Evolutionary conservation across 2,888 invertebrate genomes (phyloP).

Genomic region (Steromphala cineraria): DNA sequence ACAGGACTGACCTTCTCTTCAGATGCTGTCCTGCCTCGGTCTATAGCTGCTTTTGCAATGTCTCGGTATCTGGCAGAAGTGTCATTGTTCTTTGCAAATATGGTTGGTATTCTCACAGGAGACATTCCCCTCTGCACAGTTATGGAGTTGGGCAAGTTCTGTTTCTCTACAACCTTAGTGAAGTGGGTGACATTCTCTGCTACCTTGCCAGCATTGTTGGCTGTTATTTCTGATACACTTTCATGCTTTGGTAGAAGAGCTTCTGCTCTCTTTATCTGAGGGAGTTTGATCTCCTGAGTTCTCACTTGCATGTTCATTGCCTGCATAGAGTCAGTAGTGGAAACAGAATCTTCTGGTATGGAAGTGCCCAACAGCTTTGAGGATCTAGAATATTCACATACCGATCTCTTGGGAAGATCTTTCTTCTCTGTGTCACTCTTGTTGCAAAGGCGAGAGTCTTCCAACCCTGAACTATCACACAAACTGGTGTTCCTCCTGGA

Average conservation of each 20-base stretch:
- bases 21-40: neutral
- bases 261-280: conserved; percentile 55
- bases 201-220: conserved; percentile 59
- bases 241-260: conserved; percentile 54
- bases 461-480: neutral
- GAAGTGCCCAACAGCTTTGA: neutral
- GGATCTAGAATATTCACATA: neutral
- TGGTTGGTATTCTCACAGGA: conserved; percentile 65
- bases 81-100: conserved; percentile 55
- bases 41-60: conserved; percentile 26
- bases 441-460: neutral
- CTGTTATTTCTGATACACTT: conserved; percentile 61
- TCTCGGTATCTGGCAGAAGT: conserved; percentile 41
- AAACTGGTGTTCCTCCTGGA: neutral
- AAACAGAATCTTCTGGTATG: neutral
- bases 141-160: conserved; percentile 57
- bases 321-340: neutral
- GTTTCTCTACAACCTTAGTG: conserved; percentile 43
- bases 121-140: conserved; percentile 57
- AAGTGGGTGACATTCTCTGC: conserved; percentile 58
- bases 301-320: neutral
- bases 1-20: neutral
- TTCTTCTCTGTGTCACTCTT: neutral
- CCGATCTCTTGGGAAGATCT: neutral
- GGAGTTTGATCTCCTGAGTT: neutral